Conservation (phyloP, 2,113 vertebrate genomes). For the human region GRCh38 chr1:7555501-7556000, state of each 20-base stretch:
- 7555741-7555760: background rate
- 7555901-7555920: fast-evolving
- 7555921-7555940: background rate
- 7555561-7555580: background rate
- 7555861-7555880: background rate
- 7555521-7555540: background rate
- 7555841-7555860: background rate
- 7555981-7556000: too few relatives aligned
- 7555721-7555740: background rate
- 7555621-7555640: background rate
- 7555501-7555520: background rate
- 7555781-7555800: background rate
- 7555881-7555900: fast-evolving
- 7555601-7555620: background rate
- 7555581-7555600: too few relatives aligned
- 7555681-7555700: too few relatives aligned
- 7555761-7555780: background rate
- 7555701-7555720: background rate
- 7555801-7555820: background rate
- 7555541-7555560: background rate
- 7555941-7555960: background rate
- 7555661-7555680: background rate
- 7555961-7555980: background rate
- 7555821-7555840: background rate
- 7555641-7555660: background rate